These are phyloP conservation scores for Sula dactylatra DNA, from an alignment of 2,113 vertebrate species.

Conservation along the genomic window DNA sequence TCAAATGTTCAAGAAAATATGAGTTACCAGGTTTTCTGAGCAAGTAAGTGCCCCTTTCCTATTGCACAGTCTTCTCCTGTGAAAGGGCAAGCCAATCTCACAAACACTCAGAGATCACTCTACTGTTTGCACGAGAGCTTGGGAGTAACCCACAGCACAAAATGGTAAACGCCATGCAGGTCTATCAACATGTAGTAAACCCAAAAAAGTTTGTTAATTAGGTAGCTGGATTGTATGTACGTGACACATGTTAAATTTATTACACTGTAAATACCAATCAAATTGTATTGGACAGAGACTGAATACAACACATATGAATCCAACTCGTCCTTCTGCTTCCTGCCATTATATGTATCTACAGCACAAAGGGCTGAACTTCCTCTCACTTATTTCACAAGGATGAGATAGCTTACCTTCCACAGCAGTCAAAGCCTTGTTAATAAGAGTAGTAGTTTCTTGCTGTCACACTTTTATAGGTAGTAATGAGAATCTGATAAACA, in stretches of 20 bases:
- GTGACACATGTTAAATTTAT: neutral
- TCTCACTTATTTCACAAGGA: neutral
- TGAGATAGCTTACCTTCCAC: neutral
- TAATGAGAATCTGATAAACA: neutral
- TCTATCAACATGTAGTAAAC: neutral
- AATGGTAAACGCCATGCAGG: neutral
- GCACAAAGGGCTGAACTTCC: neutral
- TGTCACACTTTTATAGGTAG: neutral
- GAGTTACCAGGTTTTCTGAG: neutral
- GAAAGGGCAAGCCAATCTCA: neutral
- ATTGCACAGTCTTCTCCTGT: neutral
- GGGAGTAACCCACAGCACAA: neutral
- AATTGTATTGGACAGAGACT: neutral
- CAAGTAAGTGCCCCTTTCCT: neutral
- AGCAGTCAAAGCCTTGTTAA: neutral
- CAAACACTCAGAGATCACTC: neutral
- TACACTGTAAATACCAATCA: neutral
- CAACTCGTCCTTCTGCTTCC: neutral
- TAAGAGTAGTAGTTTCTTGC: neutral
- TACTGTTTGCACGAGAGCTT: neutral
- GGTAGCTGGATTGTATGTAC: neutral
- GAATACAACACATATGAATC: neutral
- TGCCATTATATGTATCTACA: accelerated
- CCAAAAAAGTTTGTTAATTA: neutral
- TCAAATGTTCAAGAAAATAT: neutral